Base-by-base conservation (phyloP, 92 coral and sea anemone species). In the Zoanthus solanderi region DNA sequence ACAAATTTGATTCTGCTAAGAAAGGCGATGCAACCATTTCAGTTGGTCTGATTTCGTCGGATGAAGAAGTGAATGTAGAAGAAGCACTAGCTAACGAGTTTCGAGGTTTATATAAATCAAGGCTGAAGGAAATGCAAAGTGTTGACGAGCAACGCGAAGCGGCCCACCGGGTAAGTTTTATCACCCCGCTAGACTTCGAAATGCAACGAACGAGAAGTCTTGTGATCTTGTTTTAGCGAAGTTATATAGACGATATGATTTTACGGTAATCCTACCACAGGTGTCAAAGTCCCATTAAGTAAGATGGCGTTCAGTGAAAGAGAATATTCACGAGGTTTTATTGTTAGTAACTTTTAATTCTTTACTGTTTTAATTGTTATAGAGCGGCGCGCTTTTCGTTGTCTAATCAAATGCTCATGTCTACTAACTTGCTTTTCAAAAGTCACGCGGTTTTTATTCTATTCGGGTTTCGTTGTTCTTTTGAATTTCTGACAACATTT, bases 81-180 rank as follows among this genome's bases (percentile, higher is more conserved):
- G 92, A 90, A 82, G 88, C 92, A 76, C 94, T 95, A 13, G 98
- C 93, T 72, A 94, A 92, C 83, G 98, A 97, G 71, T 86, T 97
- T 32, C 94, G 95, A 82, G 99, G 93, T 71, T 91, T 95, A 75
- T 97, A 95, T 76, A 89, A 93, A 45, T 92, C 89, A 79, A 90
- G 94, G 66, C 92, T 97, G 68, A 94, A 88, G 71, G 96, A 92
- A 81, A 91, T 97, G 95, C 97, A 91, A n/a, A 90, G 91, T 61
- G 96, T 92, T 16, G 98, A 95, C 12, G 97, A 91, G 53, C 92
- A 94, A 90, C 89, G 96, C 76, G 97, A 94, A 17, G 96, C 92
- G 63, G 85, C 95, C 1, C 98, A 97, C 56, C 69, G 92, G 92
- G 99, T 95, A 89, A 87, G 92, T 67, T 63, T 30, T 23, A 0